Evolutionary conservation across 2,797 vertebrate genomes (phyloP).

Genomic region (Amphiprion clarkii): DNA sequence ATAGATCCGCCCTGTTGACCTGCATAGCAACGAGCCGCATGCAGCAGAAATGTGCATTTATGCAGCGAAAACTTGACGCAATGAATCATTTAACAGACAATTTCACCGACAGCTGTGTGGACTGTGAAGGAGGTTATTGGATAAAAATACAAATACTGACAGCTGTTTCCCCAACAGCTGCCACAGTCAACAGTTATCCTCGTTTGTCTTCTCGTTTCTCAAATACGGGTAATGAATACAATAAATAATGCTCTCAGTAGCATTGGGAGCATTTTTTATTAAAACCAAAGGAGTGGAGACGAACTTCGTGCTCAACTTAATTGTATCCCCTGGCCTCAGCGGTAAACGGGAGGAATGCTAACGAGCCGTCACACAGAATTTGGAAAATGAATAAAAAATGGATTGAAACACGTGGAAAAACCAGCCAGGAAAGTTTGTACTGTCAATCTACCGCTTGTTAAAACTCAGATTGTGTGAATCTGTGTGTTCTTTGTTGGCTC

Average conservation of each 20-base stretch:
- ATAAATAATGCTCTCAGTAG: constrained; percentile 28
- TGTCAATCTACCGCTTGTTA: constrained; percentile 25
- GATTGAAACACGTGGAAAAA: constrained; percentile 14
- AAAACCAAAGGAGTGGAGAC: constrained; percentile 31
- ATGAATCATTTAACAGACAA: constrained; percentile 40
- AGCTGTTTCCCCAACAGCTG: constrained; percentile 28
- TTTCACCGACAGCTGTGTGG: constrained; percentile 29
- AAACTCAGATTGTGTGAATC: background rate
- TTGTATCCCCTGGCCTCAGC: constrained; percentile 34
- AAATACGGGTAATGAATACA: constrained; percentile 35
- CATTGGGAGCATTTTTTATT: constrained; percentile 35
- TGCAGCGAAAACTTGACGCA: constrained; percentile 1
- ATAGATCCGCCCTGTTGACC: constrained; percentile 22
- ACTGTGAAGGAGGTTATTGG: constrained; percentile 14
- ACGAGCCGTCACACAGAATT: constrained; percentile 13
- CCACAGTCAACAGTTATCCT: background rate
- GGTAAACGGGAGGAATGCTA: constrained; percentile 36
- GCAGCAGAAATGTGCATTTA: constrained; percentile 2
- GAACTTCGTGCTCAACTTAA: constrained; percentile 39
- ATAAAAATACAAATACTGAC: constrained; percentile 21
- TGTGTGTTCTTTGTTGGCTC: too few species aligned
- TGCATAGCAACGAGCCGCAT: background rate
- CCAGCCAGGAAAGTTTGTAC: background rate
- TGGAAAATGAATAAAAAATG: constrained; percentile 14
- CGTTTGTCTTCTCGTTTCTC: constrained; percentile 23